A percentile compares a stretch with the other conserved stretches of the same genome.
phyloP scores from a whole-genome alignment of 2,888 invertebrate species.

The Orchestes rusci region DNA sequence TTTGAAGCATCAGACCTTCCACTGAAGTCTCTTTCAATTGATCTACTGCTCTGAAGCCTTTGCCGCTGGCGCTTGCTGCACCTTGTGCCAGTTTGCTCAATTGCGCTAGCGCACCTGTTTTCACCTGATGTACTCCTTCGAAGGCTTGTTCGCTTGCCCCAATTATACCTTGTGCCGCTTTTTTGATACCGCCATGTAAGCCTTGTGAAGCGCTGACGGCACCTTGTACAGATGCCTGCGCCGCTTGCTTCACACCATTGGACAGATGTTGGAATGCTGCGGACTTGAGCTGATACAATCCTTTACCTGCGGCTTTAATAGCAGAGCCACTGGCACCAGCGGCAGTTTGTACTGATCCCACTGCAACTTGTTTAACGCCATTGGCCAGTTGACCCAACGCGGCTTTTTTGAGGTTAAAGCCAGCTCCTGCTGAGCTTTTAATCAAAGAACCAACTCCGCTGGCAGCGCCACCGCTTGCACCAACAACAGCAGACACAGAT shows the following conservation, averaged over 20 bases:
- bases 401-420: too few species aligned
- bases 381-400: too few species aligned
- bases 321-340: neutral
- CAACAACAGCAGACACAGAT: neutral
- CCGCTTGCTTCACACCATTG: too few species aligned
- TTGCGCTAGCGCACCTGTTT: constrained; percentile 3
- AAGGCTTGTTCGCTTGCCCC: too few species aligned
- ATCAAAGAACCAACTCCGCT: neutral
- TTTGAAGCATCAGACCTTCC: constrained; percentile 2
- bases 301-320: too few species aligned
- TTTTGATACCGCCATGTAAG: neutral
- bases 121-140: constrained; percentile 1
- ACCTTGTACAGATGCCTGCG: too few species aligned
- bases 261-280: too few species aligned
- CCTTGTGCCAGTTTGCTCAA: neutral
- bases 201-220: too few species aligned
- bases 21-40: constrained; percentile 8
- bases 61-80: neutral
- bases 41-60: neutral
- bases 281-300: too few species aligned
- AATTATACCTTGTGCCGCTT: neutral
- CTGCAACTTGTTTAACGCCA: constrained; percentile 3
- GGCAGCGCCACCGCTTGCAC: neutral
- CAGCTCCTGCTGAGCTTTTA: neutral
- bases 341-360: constrained; percentile 4